These are phyloP conservation scores for Archips xylosteana DNA, from an alignment of 2,888 invertebrate species.

Conservation along the genomic window DNA sequence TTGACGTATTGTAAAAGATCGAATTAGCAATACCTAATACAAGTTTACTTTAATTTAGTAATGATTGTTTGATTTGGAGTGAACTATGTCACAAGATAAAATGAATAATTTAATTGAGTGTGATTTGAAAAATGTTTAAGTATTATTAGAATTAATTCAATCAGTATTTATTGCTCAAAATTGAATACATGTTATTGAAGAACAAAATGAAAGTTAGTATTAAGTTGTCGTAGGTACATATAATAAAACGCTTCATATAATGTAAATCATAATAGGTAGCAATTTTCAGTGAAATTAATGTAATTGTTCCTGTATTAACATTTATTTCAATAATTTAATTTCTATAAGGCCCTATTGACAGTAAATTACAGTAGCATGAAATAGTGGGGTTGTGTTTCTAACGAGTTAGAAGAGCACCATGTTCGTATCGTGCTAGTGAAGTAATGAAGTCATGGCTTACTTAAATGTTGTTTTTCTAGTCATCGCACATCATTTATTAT, in stretches of 20 bases:
- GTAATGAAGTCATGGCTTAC: too few relatives aligned
- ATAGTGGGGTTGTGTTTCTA: too few relatives aligned
- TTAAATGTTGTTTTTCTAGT: conserved; percentile 57
- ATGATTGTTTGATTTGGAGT: not conserved
- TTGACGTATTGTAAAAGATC: not conserved
- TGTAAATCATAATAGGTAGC: not conserved
- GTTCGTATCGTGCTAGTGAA: too few relatives aligned
- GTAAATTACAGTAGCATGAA: too few relatives aligned
- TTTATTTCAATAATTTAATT: not conserved
- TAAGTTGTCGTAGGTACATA: not conserved
- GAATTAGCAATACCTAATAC: not conserved
- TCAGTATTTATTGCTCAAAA: conserved; percentile 55
- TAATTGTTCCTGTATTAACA: too few relatives aligned
- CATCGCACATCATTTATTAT: conserved; percentile 54
- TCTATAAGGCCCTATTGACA: not conserved
- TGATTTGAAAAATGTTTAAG: conserved; percentile 7
- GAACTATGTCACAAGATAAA: not conserved
- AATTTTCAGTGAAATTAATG: conserved; percentile 7
- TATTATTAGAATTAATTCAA: conserved; percentile 31
- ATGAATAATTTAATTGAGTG: not conserved
- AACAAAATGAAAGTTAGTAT: not conserved
- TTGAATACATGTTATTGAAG: conserved; percentile 39
- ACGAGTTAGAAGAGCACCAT: too few relatives aligned
- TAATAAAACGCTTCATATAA: too few relatives aligned
- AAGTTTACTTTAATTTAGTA: not conserved